These are phyloP conservation scores for Lucifuga dentata DNA, from an alignment of 2,113 vertebrate genomes.

Conservation along the genomic window DNA sequence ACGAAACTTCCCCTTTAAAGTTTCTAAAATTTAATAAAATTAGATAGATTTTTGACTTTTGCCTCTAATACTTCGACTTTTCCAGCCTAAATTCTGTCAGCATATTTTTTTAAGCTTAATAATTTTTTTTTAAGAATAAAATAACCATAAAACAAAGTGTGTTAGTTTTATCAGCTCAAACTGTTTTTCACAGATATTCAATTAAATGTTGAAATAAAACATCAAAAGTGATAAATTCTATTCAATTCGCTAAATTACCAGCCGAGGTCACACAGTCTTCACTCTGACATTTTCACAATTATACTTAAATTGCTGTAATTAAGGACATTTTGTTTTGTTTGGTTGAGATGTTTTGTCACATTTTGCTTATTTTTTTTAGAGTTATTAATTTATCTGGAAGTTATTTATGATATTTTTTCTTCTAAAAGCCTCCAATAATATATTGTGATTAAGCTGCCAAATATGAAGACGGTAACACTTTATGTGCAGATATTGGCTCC, in stretches of 20 bases:
- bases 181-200: no score
- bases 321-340: not conserved
- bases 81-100: constrained; percentile 9
- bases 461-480: constrained; percentile 33
- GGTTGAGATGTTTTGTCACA: constrained; percentile 7
- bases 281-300: no score
- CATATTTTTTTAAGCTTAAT: not conserved
- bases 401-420: constrained; percentile 31
- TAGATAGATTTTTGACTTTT: not conserved
- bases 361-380: no score
- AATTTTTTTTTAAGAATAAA: not conserved
- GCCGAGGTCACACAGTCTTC: no score
- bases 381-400: constrained; percentile 46
- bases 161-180: not conserved
- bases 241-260: no score
- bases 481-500: constrained; percentile 25
- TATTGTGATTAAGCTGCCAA: constrained; percentile 34
- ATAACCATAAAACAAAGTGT: not conserved
- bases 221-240: no score
- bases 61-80: not conserved
- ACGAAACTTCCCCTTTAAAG: constrained; percentile 2
- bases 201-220: no score
- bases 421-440: constrained; percentile 36
- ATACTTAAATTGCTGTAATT: not conserved
- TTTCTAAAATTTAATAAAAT: constrained; percentile 36